Evolutionary conservation across 1,140 invertebrate genomes (phyloP), one percentile per base, ranked within the genome.

Genomic region (Euwallacea fornicatus): DNA sequence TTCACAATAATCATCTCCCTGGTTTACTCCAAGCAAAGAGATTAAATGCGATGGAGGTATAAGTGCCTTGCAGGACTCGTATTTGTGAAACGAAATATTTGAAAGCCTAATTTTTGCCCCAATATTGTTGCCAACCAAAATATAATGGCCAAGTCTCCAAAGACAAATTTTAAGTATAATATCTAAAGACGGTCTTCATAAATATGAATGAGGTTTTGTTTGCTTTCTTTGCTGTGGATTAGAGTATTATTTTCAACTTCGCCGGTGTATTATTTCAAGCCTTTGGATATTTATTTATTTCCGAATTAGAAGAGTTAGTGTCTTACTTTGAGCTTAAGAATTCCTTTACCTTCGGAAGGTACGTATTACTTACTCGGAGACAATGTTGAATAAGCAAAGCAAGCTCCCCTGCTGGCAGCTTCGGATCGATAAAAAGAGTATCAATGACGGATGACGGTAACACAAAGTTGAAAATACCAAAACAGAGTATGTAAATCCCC

Each of bases 151-250:
- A 63, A 63, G 11, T 63, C 47, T 46, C 33, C 42, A 63, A 63
- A 63, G 61, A 63, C 61, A 63, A 61, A 61, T 43, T 63, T 50
- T 50, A 46, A 44, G 42, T 33, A 16, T 10, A 54, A 65, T 65
- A 65, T 54, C 11, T 54, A 65, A 33, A 65, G 33, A 13, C 63
- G 33, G 9, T 43, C 50, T 54, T 65, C 63, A 65, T 65, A 65
- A 65, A 65, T 65, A 65, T 65, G 63, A 65, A 65, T 65, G 63
- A 53, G 41, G 13, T 65, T 65, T 65, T 54, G 63, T 65, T 65
- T 65, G 43, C 46, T 44, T 65, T 65, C 46, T 65, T 65, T 65
- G 44, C 63, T 65, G 44, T 54, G 44, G 63, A 65, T 65, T 65
- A 65, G 46, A 65, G 63, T 8, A n/a, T 65, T 65, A 65, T 65